Base-by-base conservation (phyloP, 2,113 vertebrate species). In the Mionectes macconnelli region DNA sequence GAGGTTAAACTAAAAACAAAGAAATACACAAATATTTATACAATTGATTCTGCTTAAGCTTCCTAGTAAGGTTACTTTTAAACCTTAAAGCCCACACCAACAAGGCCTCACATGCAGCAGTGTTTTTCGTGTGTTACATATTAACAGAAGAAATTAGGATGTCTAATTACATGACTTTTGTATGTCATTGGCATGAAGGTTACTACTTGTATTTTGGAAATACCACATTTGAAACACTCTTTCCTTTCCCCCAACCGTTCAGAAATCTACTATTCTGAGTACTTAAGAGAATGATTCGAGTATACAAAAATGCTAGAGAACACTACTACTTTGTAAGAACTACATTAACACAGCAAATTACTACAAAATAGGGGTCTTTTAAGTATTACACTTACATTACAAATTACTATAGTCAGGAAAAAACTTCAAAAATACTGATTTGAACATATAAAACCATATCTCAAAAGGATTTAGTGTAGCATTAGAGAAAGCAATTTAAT, bases 401-500 rank as follows among this genome's bases (percentile, higher is more conserved):
- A 74, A 75, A 76, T 74, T 70, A 74, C n/a, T 85, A 57, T 3
- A 30, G 0, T 50, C 27, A 90, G n/a, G 37, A 84, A 89, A 93
- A 94, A 79, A 3, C 24, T 69, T 70, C 39, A 76, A 78, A 96
- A 84, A 84, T 55, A 91, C 49, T 68, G 52, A 93, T 76, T 84
- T 81, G 53, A 91, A 87, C 23, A 8, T 55, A 78, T 74, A 77
- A 91, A 95, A 72, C 23, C 40, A 1, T 72, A 85, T 81, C 40
- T 57, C 57, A 25, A 79, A 91, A 92, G 44, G 53, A 44, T 87
- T 94, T 82, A 68, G 53, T 21, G 42, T 40, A 94, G 68, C 75
- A 86, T 90, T 93, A 93, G 60, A 93, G 56, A 94, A 96, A 88
- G 24, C 0, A 6, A 77, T 87, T 96, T 91, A 96, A 96, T 95